Evolutionary conservation across 1,140 invertebrate species (phyloP), one percentile per base, ranked within the genome.

Genomic region (Pseudachorutes palmiensis): DNA sequence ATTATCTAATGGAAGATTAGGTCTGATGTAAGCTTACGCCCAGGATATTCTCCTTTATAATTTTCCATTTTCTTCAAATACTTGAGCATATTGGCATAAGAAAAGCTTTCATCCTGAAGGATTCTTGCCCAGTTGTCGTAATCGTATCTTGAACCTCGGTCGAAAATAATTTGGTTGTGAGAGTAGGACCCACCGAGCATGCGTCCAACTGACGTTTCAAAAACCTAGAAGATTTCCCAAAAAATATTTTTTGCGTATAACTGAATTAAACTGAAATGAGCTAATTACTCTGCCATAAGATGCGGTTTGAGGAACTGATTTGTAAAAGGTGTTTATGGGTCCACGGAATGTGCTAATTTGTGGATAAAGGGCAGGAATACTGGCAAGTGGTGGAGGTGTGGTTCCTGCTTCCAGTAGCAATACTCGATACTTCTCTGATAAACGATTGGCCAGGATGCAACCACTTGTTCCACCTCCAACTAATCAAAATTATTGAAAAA

Each of bases 51-150:
- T 28, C 55, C 64, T 14, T 59, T 55, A 30, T 65, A 59, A 28
- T 67, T 64, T 70, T 79, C 78, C 1, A 76, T 75, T 70, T 77
- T 80, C 2, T 77, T 72, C 65, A 82, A 82, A 71, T 79, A 82
- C 0, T 76, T 77, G 9, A 80, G 72, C 1, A 81, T 76, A 24
- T 79, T 77, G 5, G 81, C 78, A 72, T 81, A 85, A n/a, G 78
- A 78, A 83, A 83, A 84, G 2, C 79, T 79, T 14, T 67, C 70
- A 12, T 81, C 81, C 5, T 83, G 83, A 57, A 80, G 76, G 19
- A 67, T 9, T 58, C 41, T 24, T 36, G 80, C 80, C 83, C 83
- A 85, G 19, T 78, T 65, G 72, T 84, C 80, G 69, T 83, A 84
- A 74, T 58, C 55, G 55, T 24, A 29, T 58, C n/a, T 22, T 22